Conservation (phyloP, 1,140 invertebrate species). For the Trichoplusia ni region DNA sequence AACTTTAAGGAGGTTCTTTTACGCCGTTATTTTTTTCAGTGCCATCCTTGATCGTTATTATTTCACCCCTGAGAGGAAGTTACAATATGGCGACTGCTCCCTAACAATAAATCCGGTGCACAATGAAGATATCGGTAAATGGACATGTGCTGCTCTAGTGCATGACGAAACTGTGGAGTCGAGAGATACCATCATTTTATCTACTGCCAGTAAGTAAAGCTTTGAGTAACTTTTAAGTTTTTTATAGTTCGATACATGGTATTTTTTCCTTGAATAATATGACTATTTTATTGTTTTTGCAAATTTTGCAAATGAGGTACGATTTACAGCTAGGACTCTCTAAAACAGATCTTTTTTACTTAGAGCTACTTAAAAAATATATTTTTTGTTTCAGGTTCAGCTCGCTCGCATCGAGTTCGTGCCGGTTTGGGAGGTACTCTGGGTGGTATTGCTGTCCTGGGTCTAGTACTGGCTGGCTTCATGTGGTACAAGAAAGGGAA, state of each 20-base stretch:
- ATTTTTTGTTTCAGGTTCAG: not conserved
- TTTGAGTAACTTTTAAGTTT: too few species aligned
- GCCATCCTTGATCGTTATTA: conserved; percentile 61
- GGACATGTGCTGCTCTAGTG: conserved; percentile 67
- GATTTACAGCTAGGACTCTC: too few species aligned
- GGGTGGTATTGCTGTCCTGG: conserved; percentile 44
- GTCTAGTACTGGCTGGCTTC: conserved; percentile 42
- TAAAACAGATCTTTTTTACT: too few species aligned
- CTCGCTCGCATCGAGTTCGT: conserved; percentile 18
- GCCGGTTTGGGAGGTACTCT: conserved; percentile 59
- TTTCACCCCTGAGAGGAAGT: conserved; percentile 53
- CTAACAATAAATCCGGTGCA: conserved; percentile 54
- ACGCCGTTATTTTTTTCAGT: conserved; percentile 43
- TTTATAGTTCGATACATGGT: too few species aligned
- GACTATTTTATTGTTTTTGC: too few species aligned
- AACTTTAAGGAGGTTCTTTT: not conserved
- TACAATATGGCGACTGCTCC: conserved; percentile 66
- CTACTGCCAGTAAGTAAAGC: conserved; percentile 39
- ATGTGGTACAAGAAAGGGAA: conserved; percentile 47
- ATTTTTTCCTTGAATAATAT: too few species aligned
- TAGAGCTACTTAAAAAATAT: not conserved
- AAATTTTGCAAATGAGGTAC: too few species aligned
- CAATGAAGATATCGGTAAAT: conserved; percentile 58
- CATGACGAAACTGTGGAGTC: conserved; percentile 52
- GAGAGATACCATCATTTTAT: conserved; percentile 47